A percentile compares a stretch with the other conserved stretches of the same genome.
Conservation (phyloP, 2,888 invertebrate genomes). For the Polyploca ridens region DNA sequence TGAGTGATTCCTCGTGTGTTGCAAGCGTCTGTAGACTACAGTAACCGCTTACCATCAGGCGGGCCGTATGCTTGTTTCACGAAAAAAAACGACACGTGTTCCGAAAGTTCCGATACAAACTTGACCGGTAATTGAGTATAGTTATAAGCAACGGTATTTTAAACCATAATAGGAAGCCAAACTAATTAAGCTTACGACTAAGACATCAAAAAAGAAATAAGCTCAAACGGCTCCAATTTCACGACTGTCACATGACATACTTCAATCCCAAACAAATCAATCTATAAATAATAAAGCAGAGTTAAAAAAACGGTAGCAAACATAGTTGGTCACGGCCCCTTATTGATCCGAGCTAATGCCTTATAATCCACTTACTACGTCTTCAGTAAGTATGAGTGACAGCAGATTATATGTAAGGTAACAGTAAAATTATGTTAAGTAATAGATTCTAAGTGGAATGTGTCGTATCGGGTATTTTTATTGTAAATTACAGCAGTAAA, state of each 20-base stretch:
- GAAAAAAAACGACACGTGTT: no score
- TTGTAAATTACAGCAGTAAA: not conserved
- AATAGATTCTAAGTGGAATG: conserved; percentile 12
- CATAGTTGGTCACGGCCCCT: conserved; percentile 39
- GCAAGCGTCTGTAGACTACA: no score
- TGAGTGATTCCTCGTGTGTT: no score
- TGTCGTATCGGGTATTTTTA: not conserved
- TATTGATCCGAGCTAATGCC: conserved; percentile 75
- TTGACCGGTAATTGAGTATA: no score
- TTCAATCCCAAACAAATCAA: conserved; percentile 12
- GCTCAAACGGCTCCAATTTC: not conserved
- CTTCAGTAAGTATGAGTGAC: conserved; percentile 76
- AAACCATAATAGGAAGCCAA: not conserved
- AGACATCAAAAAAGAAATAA: not conserved
- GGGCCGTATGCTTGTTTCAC: no score
- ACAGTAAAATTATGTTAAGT: conserved; percentile 31
- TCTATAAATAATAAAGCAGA: conserved; percentile 20
- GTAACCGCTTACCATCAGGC: no score
- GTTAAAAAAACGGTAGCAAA: conserved; percentile 41
- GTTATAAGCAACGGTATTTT: not conserved
- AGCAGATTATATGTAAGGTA: conserved; percentile 58
- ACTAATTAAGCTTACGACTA: not conserved
- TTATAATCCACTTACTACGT: conserved; percentile 73
- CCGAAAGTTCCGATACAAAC: no score
- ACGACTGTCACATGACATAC: not conserved